phyloP scores from a whole-genome alignment of 2,797 vertebrate species.

The Urophycis tenuis region DNA sequence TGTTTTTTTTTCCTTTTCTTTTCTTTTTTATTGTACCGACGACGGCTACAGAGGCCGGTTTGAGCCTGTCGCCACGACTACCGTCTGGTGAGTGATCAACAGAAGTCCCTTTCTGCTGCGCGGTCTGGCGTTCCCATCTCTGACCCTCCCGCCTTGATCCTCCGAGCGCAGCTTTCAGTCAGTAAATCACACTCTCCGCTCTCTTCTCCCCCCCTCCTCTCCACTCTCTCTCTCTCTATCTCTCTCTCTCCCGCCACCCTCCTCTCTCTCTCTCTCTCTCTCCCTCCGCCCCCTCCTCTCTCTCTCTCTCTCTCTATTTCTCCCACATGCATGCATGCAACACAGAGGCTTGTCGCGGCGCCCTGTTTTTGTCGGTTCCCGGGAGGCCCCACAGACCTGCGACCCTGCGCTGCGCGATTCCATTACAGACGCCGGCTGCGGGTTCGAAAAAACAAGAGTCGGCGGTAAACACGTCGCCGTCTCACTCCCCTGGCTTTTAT shows the following conservation, averaged over 20 bases:
- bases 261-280: background rate
- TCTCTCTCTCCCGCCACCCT: background rate
- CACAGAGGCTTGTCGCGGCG: background rate
- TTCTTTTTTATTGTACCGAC: background rate
- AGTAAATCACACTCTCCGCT: constrained; percentile 3
- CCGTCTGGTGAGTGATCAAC: background rate
- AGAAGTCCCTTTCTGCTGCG: too few relatives aligned
- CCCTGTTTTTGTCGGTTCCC: too few relatives aligned
- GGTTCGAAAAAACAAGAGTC: background rate
- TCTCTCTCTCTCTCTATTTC: background rate
- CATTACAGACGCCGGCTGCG: background rate
- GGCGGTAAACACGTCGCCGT: background rate
- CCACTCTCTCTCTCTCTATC: background rate
- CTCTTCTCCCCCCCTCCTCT: too few relatives aligned
- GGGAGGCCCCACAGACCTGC: background rate
- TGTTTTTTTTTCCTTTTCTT: too few relatives aligned
- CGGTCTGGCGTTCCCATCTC: background rate
- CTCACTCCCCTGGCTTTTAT: background rate
- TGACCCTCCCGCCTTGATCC: constrained; percentile 33
- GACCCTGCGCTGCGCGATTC: background rate
- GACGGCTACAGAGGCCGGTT: background rate
- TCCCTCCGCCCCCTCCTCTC: background rate
- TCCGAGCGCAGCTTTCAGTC: constrained; percentile 7
- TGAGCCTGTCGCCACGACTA: background rate
- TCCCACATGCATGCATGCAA: background rate